Evolutionary conservation across 2,113 vertebrate species (phyloP).

Genomic region (Lasiurus borealis): DNA sequence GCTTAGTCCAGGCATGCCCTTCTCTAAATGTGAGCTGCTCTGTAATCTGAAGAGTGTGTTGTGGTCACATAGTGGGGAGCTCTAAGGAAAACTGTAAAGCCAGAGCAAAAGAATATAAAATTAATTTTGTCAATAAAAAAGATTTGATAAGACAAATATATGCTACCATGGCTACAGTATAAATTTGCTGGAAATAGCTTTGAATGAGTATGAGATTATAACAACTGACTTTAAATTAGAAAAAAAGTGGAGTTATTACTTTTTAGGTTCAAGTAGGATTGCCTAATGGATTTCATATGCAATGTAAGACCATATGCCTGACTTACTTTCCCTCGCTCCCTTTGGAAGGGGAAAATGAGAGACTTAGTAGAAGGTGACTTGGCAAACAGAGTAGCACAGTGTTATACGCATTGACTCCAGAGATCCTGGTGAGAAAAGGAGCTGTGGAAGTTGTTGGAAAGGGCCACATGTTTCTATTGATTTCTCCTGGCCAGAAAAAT

Average conservation of each 20-base stretch:
- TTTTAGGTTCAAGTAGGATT: conserved; percentile 68
- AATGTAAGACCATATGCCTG: conserved; percentile 27
- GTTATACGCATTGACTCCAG: neutral
- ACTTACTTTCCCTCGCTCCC: conserved; percentile 13
- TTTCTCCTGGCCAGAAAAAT: neutral
- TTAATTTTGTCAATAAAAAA: conserved; percentile 58
- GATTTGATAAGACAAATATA: conserved; percentile 59
- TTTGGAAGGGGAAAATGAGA: conserved; percentile 16
- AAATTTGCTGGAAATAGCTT: conserved; percentile 69
- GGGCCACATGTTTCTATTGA: neutral
- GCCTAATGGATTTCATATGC: conserved; percentile 67
- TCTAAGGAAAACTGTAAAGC: conserved; percentile 38
- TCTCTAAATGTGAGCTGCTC: conserved; percentile 13
- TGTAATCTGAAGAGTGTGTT: conserved; percentile 35
- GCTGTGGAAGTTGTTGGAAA: conserved; percentile 45
- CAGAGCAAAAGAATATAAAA: conserved; percentile 43
- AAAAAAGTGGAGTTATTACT: conserved; percentile 65
- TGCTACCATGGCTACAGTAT: conserved; percentile 41
- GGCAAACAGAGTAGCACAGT: neutral
- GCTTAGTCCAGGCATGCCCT: neutral
- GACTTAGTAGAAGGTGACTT: conserved; percentile 27
- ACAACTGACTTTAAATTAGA: conserved; percentile 67
- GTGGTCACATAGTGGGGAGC: neutral
- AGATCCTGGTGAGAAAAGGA: conserved; percentile 29
- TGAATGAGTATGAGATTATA: neutral